A percentile compares a stretch with the other conserved stretches of the same genome.
phyloP scores from a whole-genome alignment of 1,140 invertebrate species.

The Camponotus pennsylvanicus region DNA sequence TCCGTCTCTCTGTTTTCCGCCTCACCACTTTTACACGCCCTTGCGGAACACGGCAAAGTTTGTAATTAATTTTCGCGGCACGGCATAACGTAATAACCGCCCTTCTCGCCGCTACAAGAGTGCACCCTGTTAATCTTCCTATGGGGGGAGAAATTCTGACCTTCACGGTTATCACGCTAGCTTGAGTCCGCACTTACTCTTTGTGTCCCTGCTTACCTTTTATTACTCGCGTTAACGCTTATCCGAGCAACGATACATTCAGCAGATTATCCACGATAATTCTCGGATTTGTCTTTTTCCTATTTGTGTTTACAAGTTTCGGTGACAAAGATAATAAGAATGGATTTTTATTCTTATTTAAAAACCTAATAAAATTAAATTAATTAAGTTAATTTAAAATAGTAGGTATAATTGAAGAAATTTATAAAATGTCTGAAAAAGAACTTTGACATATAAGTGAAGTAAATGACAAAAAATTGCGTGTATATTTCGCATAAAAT shows the following conservation, averaged over 20 bases:
- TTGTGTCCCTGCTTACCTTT: slow-evolving; percentile 60
- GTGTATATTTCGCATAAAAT: neutral
- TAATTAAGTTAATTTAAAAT: too few relatives aligned
- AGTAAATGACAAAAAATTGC: neutral
- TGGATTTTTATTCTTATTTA: neutral
- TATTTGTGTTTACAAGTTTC: neutral
- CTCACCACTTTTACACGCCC: slow-evolving; percentile 38
- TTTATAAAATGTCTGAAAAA: neutral
- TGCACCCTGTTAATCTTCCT: slow-evolving; percentile 65
- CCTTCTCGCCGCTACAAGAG: slow-evolving; percentile 5
- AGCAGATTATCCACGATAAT: slow-evolving; percentile 47
- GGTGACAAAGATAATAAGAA: neutral
- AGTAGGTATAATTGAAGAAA: too few relatives aligned
- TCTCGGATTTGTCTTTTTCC: slow-evolving; percentile 1
- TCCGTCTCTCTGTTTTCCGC: slow-evolving; percentile 8
- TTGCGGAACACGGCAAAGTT: slow-evolving; percentile 37
- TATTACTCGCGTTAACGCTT: slow-evolving; percentile 56
- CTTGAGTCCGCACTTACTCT: slow-evolving; percentile 19
- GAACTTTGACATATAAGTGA: neutral
- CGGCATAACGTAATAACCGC: slow-evolving; percentile 61
- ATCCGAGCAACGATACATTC: slow-evolving; percentile 29
- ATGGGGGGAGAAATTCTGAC: slow-evolving; percentile 67
- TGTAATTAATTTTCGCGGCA: slow-evolving; percentile 73
- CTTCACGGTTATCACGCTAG: slow-evolving; percentile 58
- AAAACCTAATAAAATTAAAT: too few relatives aligned